Evolutionary conservation across 2,113 vertebrate species (phyloP), one percentile per base, ranked within the genome.

Genomic region (Xyrauchen texanus): DNA sequence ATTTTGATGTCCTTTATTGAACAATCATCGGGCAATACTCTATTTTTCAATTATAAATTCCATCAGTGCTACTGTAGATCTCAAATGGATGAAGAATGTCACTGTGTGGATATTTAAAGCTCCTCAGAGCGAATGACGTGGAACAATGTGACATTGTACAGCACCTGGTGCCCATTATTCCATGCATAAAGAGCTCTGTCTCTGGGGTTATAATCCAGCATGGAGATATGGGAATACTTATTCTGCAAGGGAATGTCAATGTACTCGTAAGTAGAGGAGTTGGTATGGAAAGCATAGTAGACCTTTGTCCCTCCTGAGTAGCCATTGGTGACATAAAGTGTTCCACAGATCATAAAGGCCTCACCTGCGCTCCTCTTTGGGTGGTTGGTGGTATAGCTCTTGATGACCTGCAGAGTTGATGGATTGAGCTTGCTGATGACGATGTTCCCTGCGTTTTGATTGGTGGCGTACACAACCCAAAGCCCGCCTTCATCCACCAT

Each of bases 251-350:
- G 95, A 90, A 97, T 96, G 85, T 97, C 95, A 42, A 96, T 95
- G 87, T 97, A 97, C 81, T 97, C 95, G 0, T 97, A 97, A 83
- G 94, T 95, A 34, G 95, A 97, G 45, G 95, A 93, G 11, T 97
- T 96, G 91, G 95, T 97, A 88, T 94, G 93, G 88, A 93, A 97
- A n/a, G 95, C 95, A 0, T 96, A 97, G 88, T 96, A 95, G 57
- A 97, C 95, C 90, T 97, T 97, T 86, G 95, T 96, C 5, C 95
- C 95, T 0, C 95, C 95, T 0, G 95, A 96, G 91, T 97, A 96
- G 82, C 95, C 95, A 0, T 96, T 96, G 90, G 95, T 96, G 86
- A 96, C 95, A 3, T 96, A 96, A 3, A 96, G 93, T 0, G 95
- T 96, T 62, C 95, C 95, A 0, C 95, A 96, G 89, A 96, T 96